phyloP scores from a whole-genome alignment of 2,113 vertebrate genomes.

The Emydocephalus ijimae region DNA sequence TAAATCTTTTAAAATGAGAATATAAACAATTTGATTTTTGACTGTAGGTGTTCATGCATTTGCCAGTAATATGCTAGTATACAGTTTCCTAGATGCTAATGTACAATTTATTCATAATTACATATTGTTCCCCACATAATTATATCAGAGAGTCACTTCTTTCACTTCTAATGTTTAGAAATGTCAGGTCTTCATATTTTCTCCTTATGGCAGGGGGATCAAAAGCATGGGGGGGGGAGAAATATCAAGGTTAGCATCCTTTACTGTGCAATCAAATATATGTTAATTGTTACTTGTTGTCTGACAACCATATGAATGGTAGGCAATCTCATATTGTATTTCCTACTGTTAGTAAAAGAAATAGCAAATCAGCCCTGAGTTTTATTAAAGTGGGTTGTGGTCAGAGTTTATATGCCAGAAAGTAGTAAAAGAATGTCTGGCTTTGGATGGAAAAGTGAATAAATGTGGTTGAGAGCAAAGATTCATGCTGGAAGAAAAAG shows the following conservation, averaged over 20 bases:
- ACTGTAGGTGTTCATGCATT: background rate
- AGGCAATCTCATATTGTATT: background rate
- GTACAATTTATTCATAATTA: background rate
- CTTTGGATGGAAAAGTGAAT: background rate
- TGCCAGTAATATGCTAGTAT: background rate
- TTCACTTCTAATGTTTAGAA: background rate
- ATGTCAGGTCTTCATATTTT: background rate
- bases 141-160: background rate
- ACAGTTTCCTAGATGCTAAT: background rate
- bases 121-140: background rate
- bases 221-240: rapidly evolving
- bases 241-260: background rate
- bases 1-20: background rate
- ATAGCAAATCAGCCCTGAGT: background rate
- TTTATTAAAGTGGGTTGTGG: background rate
- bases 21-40: background rate
- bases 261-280: background rate
- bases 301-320: background rate
- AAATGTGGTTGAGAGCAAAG: background rate
- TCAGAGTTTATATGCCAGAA: background rate
- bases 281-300: background rate
- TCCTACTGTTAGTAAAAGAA: background rate
- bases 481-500: background rate
- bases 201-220: background rate
- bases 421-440: background rate